These are phyloP conservation scores for Calypte anna DNA, from an alignment of 2,113 vertebrate species.

Conservation along the genomic window DNA sequence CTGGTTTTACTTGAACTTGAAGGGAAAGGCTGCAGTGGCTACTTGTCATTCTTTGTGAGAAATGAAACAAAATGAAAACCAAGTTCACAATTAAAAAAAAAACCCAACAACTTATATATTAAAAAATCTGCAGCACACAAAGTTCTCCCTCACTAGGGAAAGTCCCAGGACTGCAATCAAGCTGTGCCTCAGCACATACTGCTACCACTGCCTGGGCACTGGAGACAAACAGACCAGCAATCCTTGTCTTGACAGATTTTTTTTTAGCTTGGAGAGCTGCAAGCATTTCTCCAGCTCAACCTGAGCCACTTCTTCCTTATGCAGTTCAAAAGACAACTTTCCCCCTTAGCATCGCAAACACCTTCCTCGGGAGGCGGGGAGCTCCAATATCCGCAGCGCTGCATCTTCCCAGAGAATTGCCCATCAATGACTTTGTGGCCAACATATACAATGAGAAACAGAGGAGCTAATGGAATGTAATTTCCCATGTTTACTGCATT, in stretches of 20 bases:
- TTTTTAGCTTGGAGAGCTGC: background rate
- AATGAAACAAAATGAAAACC: background rate
- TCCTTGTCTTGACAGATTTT: background rate
- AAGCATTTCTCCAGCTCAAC: background rate
- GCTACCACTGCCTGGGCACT: background rate
- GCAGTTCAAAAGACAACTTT: background rate
- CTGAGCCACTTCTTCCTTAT: background rate
- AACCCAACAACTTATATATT: too few species aligned
- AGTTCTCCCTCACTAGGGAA: background rate
- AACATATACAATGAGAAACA: background rate
- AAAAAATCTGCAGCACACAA: background rate
- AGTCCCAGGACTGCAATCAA: conserved; percentile 3
- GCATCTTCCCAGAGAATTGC: background rate
- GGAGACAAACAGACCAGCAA: background rate
- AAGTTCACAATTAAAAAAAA: background rate
- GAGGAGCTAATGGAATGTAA: conserved; percentile 38
- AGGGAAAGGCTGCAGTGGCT: background rate
- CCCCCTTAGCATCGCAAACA: background rate
- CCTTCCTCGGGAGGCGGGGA: background rate
- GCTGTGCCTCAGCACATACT: background rate
- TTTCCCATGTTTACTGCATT: conserved; percentile 52
- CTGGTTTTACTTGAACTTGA: background rate
- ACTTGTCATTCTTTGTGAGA: conserved; percentile 18
- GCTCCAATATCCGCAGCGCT: background rate
- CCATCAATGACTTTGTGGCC: conserved; percentile 13